These are phyloP conservation scores for Terebella lapidaria DNA, from an alignment of 2,888 invertebrate species.

Conservation along the genomic window DNA sequence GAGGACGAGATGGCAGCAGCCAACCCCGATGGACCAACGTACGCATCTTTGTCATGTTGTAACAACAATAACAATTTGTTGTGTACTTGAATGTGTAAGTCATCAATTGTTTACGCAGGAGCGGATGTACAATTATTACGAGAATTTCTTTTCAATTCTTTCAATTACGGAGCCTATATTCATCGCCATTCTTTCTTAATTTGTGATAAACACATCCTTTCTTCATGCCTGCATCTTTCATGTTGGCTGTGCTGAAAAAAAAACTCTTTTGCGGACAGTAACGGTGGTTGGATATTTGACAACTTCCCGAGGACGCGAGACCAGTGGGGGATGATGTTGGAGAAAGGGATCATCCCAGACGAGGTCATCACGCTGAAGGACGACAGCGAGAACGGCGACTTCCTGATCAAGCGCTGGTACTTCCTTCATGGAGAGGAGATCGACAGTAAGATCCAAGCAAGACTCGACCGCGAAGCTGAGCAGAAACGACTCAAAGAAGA, in stretches of 20 bases:
- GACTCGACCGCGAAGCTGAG: conserved; percentile 35
- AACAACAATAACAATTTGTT: too few species aligned
- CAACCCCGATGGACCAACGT: conserved; percentile 44
- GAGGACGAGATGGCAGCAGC: conserved; percentile 39
- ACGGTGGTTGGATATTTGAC: conserved; percentile 52
- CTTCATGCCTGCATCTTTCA: too few species aligned
- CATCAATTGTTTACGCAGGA: neutral
- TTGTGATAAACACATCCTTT: too few species aligned
- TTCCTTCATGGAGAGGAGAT: conserved; percentile 34
- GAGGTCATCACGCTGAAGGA: conserved; percentile 48
- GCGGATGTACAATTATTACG: too few species aligned
- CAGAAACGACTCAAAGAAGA: conserved; percentile 32
- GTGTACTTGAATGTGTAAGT: too few species aligned
- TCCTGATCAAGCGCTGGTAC: conserved; percentile 43
- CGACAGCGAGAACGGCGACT: conserved; percentile 35
- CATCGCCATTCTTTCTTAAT: too few species aligned
- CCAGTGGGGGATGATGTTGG: conserved; percentile 47
- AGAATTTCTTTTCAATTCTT: neutral
- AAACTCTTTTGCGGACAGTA: too few species aligned
- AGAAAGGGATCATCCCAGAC: conserved; percentile 45
- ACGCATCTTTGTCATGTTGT: conserved; percentile 21
- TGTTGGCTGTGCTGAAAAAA: too few species aligned
- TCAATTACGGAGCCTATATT: too few species aligned
- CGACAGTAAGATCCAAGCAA: conserved; percentile 32
- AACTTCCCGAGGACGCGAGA: conserved; percentile 50